phyloP scores from a whole-genome alignment of 2,113 vertebrate genomes.

The Lagopus muta region DNA sequence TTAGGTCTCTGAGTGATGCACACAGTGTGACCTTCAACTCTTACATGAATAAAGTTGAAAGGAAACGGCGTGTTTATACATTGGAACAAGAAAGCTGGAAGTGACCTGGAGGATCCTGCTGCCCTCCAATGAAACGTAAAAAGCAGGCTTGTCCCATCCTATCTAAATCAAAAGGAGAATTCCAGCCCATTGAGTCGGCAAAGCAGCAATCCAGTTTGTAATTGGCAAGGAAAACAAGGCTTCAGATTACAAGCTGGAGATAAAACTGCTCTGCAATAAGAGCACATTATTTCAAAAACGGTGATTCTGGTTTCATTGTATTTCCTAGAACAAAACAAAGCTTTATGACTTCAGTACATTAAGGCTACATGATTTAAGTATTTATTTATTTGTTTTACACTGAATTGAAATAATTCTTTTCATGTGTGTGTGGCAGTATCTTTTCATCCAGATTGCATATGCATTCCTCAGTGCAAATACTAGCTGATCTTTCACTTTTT shows the following conservation, averaged over 20 bases:
- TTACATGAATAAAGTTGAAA: slow-evolving; percentile 38
- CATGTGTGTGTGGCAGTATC: no score
- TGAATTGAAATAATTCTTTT: neutral
- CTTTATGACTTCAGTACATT: neutral
- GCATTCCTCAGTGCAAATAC: neutral
- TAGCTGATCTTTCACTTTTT: neutral
- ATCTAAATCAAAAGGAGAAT: slow-evolving; percentile 47
- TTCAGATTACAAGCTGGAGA: neutral
- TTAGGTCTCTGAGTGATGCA: slow-evolving; percentile 1
- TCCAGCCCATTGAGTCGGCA: neutral
- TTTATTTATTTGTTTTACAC: neutral
- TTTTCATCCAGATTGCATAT: neutral
- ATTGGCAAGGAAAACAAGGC: slow-evolving; percentile 27
- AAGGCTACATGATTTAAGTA: neutral
- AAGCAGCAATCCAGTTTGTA: neutral
- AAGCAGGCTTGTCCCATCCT: slow-evolving; percentile 38
- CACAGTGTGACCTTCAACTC: neutral
- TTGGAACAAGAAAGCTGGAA: slow-evolving; percentile 38
- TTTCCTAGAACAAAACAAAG: neutral
- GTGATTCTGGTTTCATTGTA: neutral
- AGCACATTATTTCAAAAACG: slow-evolving; percentile 7
- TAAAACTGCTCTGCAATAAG: slow-evolving; percentile 9
- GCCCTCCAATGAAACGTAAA: slow-evolving; percentile 32
- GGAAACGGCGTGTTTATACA: slow-evolving; percentile 19
- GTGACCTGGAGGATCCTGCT: slow-evolving; percentile 56